Evolutionary conservation across 1,140 invertebrate genomes (phyloP).

Genomic region (Kradibia gibbosae): DNA sequence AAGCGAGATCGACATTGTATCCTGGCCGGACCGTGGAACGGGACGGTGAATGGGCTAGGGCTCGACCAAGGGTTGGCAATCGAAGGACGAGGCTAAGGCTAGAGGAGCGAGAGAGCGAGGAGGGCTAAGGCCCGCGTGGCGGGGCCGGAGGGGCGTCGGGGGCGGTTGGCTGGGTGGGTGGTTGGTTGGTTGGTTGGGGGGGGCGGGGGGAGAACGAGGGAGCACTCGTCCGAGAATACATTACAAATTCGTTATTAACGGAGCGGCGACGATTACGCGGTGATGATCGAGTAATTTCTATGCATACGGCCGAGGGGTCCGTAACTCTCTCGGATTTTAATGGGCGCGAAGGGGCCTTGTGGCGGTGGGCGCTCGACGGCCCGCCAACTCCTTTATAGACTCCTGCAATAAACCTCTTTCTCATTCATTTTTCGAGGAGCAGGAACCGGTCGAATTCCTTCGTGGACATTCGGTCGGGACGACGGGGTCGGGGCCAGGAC

Average conservation of each 20-base stretch:
- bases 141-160: no score
- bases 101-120: no score
- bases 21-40: no score
- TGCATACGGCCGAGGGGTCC: constrained; percentile 18
- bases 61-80: no score
- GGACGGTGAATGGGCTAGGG: no score
- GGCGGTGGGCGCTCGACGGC: neutral
- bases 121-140: no score
- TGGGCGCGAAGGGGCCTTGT: constrained; percentile 16
- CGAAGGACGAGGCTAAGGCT: no score
- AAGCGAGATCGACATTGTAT: constrained; percentile 5
- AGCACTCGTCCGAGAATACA: constrained; percentile 22
- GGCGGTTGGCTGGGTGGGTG: no score
- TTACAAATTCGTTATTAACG: constrained; percentile 20
- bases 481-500: neutral
- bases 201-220: no score
- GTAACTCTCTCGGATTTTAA: constrained; percentile 46
- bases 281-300: constrained; percentile 47
- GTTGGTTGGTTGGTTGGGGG: no score
- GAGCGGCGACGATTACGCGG: constrained; percentile 23
- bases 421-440: constrained; percentile 47
- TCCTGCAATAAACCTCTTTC: constrained; percentile 37
- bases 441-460: constrained; percentile 46
- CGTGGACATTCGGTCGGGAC: constrained; percentile 30
- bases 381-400: constrained; percentile 23